These are phyloP conservation scores for Hippopotamus amphibius DNA, from an alignment of 2,113 vertebrate species.

Conservation along the genomic window DNA sequence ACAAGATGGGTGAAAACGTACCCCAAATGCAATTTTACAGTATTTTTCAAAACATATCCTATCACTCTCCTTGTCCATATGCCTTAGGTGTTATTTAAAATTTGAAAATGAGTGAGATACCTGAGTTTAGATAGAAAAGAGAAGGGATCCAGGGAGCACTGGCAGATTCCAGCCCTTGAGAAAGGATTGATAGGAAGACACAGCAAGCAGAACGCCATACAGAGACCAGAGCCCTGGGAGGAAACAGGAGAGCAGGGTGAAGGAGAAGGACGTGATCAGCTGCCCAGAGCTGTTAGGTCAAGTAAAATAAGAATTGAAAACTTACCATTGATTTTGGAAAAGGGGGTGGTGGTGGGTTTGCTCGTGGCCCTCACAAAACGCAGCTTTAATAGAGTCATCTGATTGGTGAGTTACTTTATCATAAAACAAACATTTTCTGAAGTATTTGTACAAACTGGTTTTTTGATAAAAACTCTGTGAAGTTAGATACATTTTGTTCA, in stretches of 20 bases:
- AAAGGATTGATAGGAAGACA: not conserved
- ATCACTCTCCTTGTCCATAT: not conserved
- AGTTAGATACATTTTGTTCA: not conserved
- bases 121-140: not conserved
- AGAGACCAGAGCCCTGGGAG: not conserved
- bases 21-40: not conserved
- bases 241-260: not conserved
- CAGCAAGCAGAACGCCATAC: not conserved
- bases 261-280: not conserved
- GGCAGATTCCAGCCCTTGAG: not conserved
- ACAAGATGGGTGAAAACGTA: not conserved
- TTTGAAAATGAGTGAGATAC: not conserved
- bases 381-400: not conserved
- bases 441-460: not conserved
- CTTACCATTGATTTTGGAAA: not conserved
- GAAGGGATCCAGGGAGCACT: not conserved
- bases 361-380: not conserved
- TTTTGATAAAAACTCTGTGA: not conserved
- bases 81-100: not conserved
- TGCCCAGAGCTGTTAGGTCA: not conserved
- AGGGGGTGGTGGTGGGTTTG: too few species aligned
- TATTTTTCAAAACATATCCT: not conserved
- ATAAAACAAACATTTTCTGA: not conserved
- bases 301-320: not conserved
- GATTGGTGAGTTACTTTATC: not conserved